Evolutionary conservation across 1,140 invertebrate species (phyloP), one percentile per base, ranked within the genome.

Genomic region (Leptinotarsa undecemlineata): DNA sequence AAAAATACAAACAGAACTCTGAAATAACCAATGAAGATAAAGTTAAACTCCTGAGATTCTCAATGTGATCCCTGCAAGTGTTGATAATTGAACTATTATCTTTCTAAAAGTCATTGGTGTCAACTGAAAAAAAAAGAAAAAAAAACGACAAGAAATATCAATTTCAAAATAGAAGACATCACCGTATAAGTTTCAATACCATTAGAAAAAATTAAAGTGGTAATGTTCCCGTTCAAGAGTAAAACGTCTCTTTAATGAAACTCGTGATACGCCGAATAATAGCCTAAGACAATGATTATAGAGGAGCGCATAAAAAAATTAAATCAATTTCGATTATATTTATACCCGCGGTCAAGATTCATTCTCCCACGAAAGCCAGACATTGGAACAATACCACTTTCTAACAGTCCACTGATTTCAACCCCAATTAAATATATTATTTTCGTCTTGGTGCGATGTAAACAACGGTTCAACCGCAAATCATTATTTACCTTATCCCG

Each of bases 381-480:
- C 51, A 57, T 15, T 57, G 51, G 51, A 57, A 57, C 51, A 57
- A 57, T 57, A 57, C 51, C 51, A 17, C 51, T 57, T 19, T 57
- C 51, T 14, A 57, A 57, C 51, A 57, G 11, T 57, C 51, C 51
- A 57, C 51, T 57, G 51, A 57, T 57, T 57, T 57, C 51, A 57
- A 57, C 51, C 51, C 51, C 51, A 57, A 57, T 57, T 57, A 57
- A 57, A 57, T 57, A 57, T 57, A 57, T 57, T 57, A 57, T 57
- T 57, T 57, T 57, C n/a, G 51, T 57, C 51, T 57, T 57, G 51
- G 51, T n/a, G 51, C n/a, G 14, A 57, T 57, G n/a, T n/a, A 57
- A 57, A 57, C 51, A 57, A 57, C 51, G 51, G 51, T 57, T 57
- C 14, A 57, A 57, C 51, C 51, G n/a, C 51, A 57, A 57, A 57